Percentiles rank a stretch among this genome's conserved stretches.
Conservation (phyloP, 2,888 invertebrate genomes). For the Furcula furcula region DNA sequence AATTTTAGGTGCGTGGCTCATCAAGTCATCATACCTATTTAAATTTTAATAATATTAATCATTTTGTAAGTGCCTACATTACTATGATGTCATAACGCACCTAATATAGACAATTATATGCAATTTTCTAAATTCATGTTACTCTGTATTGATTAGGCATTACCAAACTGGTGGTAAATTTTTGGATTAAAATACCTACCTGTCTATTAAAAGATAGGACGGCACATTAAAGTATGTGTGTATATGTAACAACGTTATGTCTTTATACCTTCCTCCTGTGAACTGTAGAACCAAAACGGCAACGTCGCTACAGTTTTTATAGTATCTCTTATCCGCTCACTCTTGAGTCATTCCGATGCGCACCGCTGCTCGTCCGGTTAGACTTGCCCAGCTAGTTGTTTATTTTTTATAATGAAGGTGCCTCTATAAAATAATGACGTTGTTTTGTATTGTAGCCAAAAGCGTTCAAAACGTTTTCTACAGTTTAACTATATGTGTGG, state of each 20-base stretch:
- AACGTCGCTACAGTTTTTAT: conserved; percentile 53
- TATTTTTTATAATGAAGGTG: conserved; percentile 23
- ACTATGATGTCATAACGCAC: too few species aligned
- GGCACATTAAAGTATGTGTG: conserved; percentile 1
- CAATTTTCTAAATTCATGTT: too few species aligned
- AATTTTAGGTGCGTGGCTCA: too few species aligned
- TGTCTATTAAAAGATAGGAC: not conserved
- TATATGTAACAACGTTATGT: conserved; percentile 29
- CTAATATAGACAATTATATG: too few species aligned
- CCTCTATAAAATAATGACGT: conserved; percentile 13
- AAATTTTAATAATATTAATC: too few species aligned
- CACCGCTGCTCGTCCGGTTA: conserved; percentile 41
- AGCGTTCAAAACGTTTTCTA: conserved; percentile 3
- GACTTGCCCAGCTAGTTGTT: conserved; percentile 30
- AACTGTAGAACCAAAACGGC: conserved; percentile 39
- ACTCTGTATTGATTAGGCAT: too few species aligned
- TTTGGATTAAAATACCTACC: not conserved
- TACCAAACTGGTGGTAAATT: not conserved
- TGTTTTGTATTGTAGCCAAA: conserved; percentile 14
- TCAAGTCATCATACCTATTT: too few species aligned
- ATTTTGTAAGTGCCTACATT: too few species aligned
- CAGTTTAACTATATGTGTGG: too few species aligned
- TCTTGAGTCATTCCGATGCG: conserved; percentile 49
- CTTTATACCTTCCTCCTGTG: conserved; percentile 14
- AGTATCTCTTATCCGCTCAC: conserved; percentile 40